Evolutionary conservation across 2,888 invertebrate species (phyloP).

Genomic region (Rosalia funebris): DNA sequence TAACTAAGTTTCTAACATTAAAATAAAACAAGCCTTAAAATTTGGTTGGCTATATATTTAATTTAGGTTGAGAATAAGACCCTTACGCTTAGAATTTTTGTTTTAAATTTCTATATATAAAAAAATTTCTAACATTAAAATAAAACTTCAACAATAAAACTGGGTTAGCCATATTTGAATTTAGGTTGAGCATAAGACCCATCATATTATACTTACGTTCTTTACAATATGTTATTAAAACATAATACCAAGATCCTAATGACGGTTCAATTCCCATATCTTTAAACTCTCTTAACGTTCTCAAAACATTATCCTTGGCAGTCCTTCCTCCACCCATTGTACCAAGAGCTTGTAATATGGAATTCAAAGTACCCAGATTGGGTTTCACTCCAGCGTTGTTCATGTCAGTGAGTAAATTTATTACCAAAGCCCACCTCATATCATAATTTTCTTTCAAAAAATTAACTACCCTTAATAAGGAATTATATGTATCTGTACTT

Average conservation of each 20-base stretch:
- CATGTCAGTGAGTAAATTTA: conserved; percentile 74
- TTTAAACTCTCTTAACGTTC: conserved; percentile 73
- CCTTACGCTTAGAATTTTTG: too few relatives aligned
- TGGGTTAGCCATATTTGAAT: too few relatives aligned
- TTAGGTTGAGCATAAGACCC: too few relatives aligned
- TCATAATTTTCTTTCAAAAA: conserved; percentile 74
- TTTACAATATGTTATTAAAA: conserved; percentile 76
- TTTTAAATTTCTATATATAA: too few relatives aligned
- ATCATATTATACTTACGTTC: conserved; percentile 73
- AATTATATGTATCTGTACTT: conserved; percentile 76
- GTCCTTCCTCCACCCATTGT: conserved; percentile 62
- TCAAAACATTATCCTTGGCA: conserved; percentile 64
- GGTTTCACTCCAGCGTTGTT: conserved; percentile 66
- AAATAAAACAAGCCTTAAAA: too few relatives aligned
- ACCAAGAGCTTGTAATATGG: conserved; percentile 67
- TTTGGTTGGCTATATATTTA: too few relatives aligned
- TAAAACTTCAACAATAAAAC: too few relatives aligned
- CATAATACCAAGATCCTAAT: conserved; percentile 78
- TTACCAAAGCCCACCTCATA: conserved; percentile 72
- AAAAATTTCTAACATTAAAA: too few relatives aligned
- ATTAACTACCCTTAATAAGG: conserved; percentile 70
- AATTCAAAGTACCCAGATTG: conserved; percentile 76
- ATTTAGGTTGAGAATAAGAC: too few relatives aligned
- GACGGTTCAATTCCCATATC: conserved; percentile 76
- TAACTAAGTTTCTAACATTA: too few relatives aligned